Percentiles rank a stretch among this genome's conserved stretches.
These are phyloP conservation scores for Silvanus unidentatus DNA, from an alignment of 2,888 invertebrate genomes.

Conservation along the genomic window DNA sequence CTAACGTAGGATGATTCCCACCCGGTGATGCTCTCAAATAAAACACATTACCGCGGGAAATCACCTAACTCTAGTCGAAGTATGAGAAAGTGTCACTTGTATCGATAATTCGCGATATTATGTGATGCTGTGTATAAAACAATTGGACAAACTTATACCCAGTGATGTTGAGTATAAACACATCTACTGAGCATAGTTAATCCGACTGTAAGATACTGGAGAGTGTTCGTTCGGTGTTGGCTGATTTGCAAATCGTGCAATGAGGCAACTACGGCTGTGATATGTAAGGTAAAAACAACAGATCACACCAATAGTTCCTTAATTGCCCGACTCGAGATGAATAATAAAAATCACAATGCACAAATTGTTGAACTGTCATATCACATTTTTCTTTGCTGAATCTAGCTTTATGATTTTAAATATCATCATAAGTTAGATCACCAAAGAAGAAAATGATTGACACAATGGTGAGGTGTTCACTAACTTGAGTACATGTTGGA, in stretches of 20 bases:
- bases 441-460: slow-evolving; percentile 50
- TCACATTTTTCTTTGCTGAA: slow-evolving; percentile 32
- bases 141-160: slow-evolving; percentile 22
- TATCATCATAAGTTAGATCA: slow-evolving; percentile 48
- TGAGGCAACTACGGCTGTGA: slow-evolving; percentile 46
- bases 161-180: slow-evolving; percentile 18
- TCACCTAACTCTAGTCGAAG: slow-evolving; percentile 23
- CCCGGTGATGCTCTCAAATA: slow-evolving; percentile 33
- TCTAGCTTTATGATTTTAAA: slow-evolving; percentile 47
- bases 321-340: slow-evolving; percentile 16
- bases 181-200: slow-evolving; percentile 19
- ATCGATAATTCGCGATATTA: slow-evolving; percentile 3
- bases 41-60: slow-evolving; percentile 25
- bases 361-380: slow-evolving; percentile 2
- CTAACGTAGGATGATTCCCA: slow-evolving; percentile 34
- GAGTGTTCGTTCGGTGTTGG: not conserved
- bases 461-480: not conserved
- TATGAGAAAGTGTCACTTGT: not conserved
- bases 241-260: slow-evolving; percentile 12
- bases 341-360: not conserved
- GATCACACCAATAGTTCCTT: slow-evolving; percentile 47
- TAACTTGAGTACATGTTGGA: too few relatives aligned
- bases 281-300: slow-evolving; percentile 32
- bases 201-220: slow-evolving; percentile 11
- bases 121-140: not conserved